Base-by-base conservation (phyloP, 1,140 invertebrate species). In the Scaptomyza pallida region DNA sequence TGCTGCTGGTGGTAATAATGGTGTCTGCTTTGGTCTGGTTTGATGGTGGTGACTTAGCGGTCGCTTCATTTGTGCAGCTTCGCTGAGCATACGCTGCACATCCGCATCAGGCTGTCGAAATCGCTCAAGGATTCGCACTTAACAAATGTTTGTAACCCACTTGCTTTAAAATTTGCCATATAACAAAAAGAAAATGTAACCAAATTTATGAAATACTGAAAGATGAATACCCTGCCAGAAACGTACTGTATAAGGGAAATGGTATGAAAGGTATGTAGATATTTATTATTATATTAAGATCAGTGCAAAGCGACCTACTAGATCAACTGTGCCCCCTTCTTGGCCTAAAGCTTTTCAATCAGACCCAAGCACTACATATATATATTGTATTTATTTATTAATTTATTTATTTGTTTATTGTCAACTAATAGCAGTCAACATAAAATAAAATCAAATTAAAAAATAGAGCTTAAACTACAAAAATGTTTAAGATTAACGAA, bases 1-100 rank as follows among this genome's bases (percentile, higher is more conserved):
- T n/a, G n/a, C 6, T 26, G 23, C 23, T 26, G 23, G 23, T 78
- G 75, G 64, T 86, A 75, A 72, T 78, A 76, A 70, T 71, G 86
- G 70, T 78, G 85, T 80, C 33, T 37, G 33, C 12, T 37, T 8
- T 37, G 33, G 12, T 35, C 33, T n/a, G 33, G 33, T 37, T 4
- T 37, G 3, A n/a, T 37, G 33, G 74, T 89, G 81, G 81, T 89
- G 78, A 89, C 82, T 86, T 89, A 72, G 86, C 68, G 88, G 86
- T 83, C 81, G 86, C 74, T 81, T 86, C 78, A 89, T 89, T 89
- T 89, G 75, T 89, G 79, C 88, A 86, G 78, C 86, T 80, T 89
- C 65, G 61, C 47, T 89, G 88, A 89, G 67, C 86, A 89, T 89
- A 89, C 86, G 86, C 86, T 89, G 88, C 81, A 88, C 78, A 88